Evolutionary conservation across 2,888 invertebrate species (phyloP).

Genomic region (Acholoe squamosa): DNA sequence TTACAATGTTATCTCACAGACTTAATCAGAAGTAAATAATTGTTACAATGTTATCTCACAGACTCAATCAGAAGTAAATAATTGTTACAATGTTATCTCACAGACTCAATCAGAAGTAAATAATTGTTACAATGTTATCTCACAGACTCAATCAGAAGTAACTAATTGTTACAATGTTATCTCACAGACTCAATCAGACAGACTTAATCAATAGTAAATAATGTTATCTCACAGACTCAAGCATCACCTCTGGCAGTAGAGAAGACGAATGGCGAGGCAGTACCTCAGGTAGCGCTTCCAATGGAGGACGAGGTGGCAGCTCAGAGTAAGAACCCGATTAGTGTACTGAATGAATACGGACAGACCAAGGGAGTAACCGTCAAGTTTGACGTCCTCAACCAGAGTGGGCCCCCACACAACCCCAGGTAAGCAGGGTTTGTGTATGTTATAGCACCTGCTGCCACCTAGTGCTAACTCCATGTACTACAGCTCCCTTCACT

Average conservation of each 20-base stretch:
- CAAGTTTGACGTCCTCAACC: slow-evolving; percentile 80
- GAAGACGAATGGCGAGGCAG: slow-evolving; percentile 36
- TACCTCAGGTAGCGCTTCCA: slow-evolving; percentile 9
- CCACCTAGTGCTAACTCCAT: neutral
- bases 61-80: no score
- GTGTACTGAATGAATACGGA: slow-evolving; percentile 83
- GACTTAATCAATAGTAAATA: no score
- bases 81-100: no score
- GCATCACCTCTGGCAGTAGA: neutral
- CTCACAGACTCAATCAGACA: no score
- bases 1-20: no score
- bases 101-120: no score
- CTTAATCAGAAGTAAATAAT: no score
- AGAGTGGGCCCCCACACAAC: slow-evolving; percentile 82
- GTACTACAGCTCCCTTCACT: neutral
- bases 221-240: neutral
- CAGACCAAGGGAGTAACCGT: slow-evolving; percentile 81
- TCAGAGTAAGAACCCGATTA: slow-evolving; percentile 83
- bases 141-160: no score
- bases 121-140: no score
- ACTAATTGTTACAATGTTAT: no score
- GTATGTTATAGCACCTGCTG: neutral
- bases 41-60: no score
- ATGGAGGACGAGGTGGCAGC: slow-evolving; percentile 74
- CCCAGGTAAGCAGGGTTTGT: slow-evolving; percentile 78